Conservation (phyloP, 2,113 vertebrate species). For the Cryptomyrus ogoouensis region DNA sequence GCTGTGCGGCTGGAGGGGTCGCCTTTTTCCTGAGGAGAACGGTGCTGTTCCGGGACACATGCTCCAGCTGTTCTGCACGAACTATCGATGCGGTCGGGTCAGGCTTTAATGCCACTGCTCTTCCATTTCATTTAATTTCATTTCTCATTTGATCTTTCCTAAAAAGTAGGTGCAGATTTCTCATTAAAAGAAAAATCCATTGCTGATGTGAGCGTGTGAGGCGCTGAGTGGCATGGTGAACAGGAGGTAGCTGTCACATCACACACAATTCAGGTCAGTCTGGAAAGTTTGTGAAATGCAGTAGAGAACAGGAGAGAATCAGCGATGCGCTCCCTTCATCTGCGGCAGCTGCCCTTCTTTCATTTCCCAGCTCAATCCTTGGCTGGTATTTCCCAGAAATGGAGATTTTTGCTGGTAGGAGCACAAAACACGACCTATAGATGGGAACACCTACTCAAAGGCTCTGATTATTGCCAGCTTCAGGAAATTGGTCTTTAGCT, state of each 20-base stretch:
- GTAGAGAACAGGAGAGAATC: not conserved
- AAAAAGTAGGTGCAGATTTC: not conserved
- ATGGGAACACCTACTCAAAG: not conserved
- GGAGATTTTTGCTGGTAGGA: not conserved
- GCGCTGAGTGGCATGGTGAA: not conserved
- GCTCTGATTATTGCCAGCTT: not conserved
- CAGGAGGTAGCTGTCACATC: not conserved
- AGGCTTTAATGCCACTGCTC: not conserved
- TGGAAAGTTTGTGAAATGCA: not conserved
- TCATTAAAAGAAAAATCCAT: not conserved
- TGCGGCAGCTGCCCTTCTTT: not conserved
- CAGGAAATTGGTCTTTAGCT: not conserved
- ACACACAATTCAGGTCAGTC: not conserved
- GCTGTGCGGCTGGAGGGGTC: not conserved
- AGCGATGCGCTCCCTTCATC: not conserved
- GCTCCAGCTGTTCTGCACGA: not conserved
- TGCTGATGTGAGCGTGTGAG: not conserved
- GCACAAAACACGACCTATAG: not conserved
- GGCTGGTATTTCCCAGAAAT: not conserved
- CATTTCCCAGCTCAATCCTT: not conserved
- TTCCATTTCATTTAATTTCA: not conserved
- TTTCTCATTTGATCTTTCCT: not conserved
- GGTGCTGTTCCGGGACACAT: not conserved
- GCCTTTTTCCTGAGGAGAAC: not conserved
- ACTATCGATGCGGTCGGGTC: not conserved